Evolutionary conservation across 2,113 vertebrate genomes (phyloP).

Genomic region (Toxostoma redivivum): DNA sequence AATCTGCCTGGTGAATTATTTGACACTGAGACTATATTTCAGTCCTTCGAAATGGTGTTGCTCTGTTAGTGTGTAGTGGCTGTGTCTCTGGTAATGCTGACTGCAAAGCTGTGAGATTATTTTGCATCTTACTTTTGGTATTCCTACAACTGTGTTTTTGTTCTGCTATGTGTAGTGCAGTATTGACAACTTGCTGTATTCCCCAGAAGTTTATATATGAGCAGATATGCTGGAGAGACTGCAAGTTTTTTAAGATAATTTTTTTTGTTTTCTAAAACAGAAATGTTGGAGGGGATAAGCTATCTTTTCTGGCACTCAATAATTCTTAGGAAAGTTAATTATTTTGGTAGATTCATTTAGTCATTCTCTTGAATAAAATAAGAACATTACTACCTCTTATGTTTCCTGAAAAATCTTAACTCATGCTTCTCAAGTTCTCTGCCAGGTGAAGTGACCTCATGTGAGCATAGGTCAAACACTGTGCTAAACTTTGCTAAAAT

Average conservation of each 20-base stretch:
- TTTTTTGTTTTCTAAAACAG: background rate
- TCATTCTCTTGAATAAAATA: background rate
- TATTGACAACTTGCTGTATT: background rate
- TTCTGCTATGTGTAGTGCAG: background rate
- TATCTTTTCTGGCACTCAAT: background rate
- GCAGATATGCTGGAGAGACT: background rate
- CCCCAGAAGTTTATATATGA: background rate
- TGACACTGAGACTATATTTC: background rate
- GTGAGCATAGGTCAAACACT: background rate
- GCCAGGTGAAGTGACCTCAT: background rate
- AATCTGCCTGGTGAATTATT: background rate
- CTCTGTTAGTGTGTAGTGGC: background rate
- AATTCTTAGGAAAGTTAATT: background rate
- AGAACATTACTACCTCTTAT: background rate
- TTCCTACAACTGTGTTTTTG: background rate
- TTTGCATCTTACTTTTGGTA: background rate
- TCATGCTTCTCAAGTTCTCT: background rate
- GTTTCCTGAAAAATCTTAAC: background rate
- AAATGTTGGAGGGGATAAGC: background rate
- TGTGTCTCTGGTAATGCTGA: rapidly evolving
- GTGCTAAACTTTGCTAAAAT: background rate
- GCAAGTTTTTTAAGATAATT: background rate
- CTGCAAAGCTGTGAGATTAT: background rate
- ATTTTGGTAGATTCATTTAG: background rate
- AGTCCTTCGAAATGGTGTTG: background rate